Conservation (phyloP, 2,888 invertebrate genomes). For the Sesamia inferens region DNA sequence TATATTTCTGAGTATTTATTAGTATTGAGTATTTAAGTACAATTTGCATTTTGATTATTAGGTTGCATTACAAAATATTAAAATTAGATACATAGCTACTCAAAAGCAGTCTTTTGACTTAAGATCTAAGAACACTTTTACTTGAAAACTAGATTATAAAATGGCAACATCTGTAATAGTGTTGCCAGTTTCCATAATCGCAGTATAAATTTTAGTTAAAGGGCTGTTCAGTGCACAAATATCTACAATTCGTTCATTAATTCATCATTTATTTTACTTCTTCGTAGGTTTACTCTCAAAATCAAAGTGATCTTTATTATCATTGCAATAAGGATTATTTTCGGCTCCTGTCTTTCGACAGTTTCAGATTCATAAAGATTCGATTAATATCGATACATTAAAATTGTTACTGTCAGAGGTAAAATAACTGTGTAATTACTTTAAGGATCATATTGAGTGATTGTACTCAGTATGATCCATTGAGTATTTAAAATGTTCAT, state of each 20-base stretch:
- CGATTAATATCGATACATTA: neutral
- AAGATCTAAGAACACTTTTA: constrained; percentile 24
- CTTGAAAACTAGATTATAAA: neutral
- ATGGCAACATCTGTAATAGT: neutral
- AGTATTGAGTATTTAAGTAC: constrained; percentile 59
- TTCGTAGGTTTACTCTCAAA: neutral
- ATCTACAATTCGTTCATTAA: neutral
- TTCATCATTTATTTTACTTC: neutral
- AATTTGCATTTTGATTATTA: constrained; percentile 28
- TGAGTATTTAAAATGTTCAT: neutral
- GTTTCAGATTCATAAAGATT: neutral
- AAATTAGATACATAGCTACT: constrained; percentile 27
- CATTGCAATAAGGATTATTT: neutral
- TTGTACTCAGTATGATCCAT: neutral
- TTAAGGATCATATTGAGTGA: neutral
- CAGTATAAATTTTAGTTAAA: constrained; percentile 10
- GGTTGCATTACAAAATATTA: constrained; percentile 27
- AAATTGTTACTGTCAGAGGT: neutral
- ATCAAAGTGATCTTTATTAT: neutral
- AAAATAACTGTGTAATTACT: neutral
- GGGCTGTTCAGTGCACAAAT: constrained; percentile 1
- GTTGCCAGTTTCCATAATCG: constrained; percentile 1
- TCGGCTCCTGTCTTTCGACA: neutral
- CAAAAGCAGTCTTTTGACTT: constrained; percentile 52
- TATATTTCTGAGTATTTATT: constrained; percentile 48